These are phyloP conservation scores for Calosoma granatense DNA, from an alignment of 1,140 invertebrate genomes.

Conservation along the genomic window DNA sequence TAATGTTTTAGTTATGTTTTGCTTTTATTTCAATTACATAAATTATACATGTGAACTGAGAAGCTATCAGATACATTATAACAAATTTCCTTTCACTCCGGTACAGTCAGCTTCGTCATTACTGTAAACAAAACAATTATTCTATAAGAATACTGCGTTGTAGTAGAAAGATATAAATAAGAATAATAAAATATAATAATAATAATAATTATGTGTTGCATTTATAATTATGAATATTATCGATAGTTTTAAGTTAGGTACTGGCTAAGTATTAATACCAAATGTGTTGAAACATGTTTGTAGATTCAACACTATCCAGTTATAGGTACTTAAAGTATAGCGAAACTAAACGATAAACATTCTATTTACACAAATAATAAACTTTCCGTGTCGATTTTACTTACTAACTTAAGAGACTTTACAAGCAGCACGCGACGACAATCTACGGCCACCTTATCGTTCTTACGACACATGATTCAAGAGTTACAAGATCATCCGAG, in stretches of 20 bases:
- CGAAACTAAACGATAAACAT: neutral
- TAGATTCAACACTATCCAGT: conserved; percentile 1
- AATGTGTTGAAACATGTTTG: neutral
- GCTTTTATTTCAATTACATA: conserved; percentile 5
- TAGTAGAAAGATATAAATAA: conserved; percentile 9
- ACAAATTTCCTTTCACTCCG: neutral
- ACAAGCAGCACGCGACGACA: conserved; percentile 7
- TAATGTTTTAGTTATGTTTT: conserved; percentile 3
- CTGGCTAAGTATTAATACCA: conserved; percentile 9
- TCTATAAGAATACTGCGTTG: conserved; percentile 8
- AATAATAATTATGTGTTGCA: neutral
- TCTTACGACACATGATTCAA: too few species aligned
- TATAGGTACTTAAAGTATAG: conserved; percentile 9
- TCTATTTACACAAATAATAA: conserved; percentile 5
- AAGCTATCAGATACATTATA: neutral
- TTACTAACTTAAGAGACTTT: neutral
- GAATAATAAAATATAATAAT: neutral
- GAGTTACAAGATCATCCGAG: too few species aligned
- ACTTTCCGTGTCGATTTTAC: neutral
- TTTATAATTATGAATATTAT: conserved; percentile 7
- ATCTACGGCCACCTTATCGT: too few species aligned
- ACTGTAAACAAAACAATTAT: neutral
- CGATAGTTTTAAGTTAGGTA: conserved; percentile 5
- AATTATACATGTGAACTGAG: conserved; percentile 1
- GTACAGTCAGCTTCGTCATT: neutral